These are phyloP conservation scores for Lophius piscatorius DNA, from an alignment of 2,113 vertebrate genomes.

Conservation along the genomic window DNA sequence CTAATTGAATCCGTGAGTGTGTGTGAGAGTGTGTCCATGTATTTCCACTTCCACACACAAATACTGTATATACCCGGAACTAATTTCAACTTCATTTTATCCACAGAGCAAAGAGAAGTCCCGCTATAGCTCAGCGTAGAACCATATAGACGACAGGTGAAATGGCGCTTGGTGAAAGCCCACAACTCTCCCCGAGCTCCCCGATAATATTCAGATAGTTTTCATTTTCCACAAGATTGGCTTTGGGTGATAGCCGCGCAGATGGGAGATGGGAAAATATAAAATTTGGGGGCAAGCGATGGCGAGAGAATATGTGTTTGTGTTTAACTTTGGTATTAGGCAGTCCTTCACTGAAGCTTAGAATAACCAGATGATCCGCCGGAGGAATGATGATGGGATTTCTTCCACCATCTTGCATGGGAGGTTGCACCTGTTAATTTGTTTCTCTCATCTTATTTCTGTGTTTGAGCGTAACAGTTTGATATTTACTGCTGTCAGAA, in stretches of 20 bases:
- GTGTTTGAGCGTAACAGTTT: slow-evolving; percentile 18
- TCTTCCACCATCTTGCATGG: not conserved
- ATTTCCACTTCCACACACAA: not conserved
- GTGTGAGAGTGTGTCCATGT: slow-evolving; percentile 14
- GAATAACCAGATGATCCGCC: slow-evolving; percentile 20
- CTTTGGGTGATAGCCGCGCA: slow-evolving; percentile 39
- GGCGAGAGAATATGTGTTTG: slow-evolving; percentile 33
- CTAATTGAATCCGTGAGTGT: slow-evolving; percentile 55
- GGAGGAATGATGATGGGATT: slow-evolving; percentile 14
- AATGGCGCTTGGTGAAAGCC: slow-evolving; percentile 51
- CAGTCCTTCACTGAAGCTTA: slow-evolving; percentile 20
- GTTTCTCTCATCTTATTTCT: no score
- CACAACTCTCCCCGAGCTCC: slow-evolving; percentile 35
- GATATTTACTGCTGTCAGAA: slow-evolving; percentile 19
- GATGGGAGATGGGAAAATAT: slow-evolving; percentile 23
- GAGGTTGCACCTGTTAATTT: slow-evolving; percentile 1
- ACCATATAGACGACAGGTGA: slow-evolving; percentile 57
- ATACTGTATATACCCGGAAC: slow-evolving; percentile 33
- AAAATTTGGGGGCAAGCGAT: slow-evolving; percentile 12
- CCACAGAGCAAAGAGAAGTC: slow-evolving; percentile 45
- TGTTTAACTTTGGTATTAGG: slow-evolving; percentile 30
- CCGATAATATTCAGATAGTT: slow-evolving; percentile 60
- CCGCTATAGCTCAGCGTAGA: slow-evolving; percentile 61
- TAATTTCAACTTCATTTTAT: slow-evolving; percentile 62
- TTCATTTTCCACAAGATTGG: slow-evolving; percentile 66